A percentile compares a stretch with the other conserved stretches of the same genome.
Conservation (phyloP, 2,888 invertebrate genomes). For the Drosophila suboccidentalis region DNA sequence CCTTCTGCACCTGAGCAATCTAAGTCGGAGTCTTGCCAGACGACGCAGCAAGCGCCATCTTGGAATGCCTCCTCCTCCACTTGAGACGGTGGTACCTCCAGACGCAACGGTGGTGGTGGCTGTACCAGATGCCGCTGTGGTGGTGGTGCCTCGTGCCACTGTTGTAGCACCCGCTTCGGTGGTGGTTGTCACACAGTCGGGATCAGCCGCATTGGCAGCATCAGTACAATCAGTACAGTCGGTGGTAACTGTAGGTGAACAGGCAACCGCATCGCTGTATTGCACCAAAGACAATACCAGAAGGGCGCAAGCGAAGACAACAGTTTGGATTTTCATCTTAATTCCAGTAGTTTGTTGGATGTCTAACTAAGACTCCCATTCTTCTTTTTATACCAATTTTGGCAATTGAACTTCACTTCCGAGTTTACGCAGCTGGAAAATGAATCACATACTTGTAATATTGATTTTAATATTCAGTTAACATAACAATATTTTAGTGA, state of each 20-base stretch:
- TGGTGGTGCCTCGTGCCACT: neutral
- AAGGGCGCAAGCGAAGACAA: conserved; percentile 13
- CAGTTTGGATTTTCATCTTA: conserved; percentile 16
- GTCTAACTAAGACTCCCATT: neutral
- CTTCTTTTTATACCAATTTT: conserved; percentile 26
- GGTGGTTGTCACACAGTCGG: conserved; percentile 16
- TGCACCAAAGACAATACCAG: conserved; percentile 8
- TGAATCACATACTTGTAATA: neutral
- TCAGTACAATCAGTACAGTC: conserved; percentile 19
- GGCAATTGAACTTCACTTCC: neutral
- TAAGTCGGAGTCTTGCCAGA: conserved; percentile 1
- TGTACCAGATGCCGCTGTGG: neutral
- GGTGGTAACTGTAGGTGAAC: conserved; percentile 4
- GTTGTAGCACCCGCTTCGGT: neutral
- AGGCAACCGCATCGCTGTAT: conserved; percentile 13
- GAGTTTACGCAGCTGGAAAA: conserved; percentile 1
- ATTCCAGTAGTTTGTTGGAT: neutral
- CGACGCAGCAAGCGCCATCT: conserved; percentile 9
- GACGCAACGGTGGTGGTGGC: neutral
- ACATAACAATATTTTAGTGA: too few species aligned
- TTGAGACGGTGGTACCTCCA: neutral
- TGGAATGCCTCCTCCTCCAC: neutral
- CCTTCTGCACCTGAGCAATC: neutral
- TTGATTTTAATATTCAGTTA: neutral
- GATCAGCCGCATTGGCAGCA: neutral